A percentile compares a stretch with the other conserved stretches of the same genome.
Evolutionary conservation across 2,888 invertebrate species (phyloP).

Genomic region (Anthophora plumipes): DNA sequence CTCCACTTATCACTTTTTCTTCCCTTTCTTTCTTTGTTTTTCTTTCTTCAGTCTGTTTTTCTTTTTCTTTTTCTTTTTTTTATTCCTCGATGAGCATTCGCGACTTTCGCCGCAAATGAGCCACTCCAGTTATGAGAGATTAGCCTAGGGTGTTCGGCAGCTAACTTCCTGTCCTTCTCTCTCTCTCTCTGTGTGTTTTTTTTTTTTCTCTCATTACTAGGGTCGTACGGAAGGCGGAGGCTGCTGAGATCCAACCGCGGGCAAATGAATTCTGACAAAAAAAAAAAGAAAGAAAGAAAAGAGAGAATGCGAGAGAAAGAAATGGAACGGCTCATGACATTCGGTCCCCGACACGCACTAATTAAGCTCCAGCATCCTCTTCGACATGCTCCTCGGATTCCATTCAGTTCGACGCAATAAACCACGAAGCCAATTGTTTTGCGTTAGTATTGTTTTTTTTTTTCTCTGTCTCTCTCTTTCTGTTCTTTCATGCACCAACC

Average conservation of each 20-base stretch:
- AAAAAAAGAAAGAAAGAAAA: too few species aligned
- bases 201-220: constrained; percentile 70
- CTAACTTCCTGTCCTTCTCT: constrained; percentile 62
- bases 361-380: constrained; percentile 56
- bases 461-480: constrained; percentile 14
- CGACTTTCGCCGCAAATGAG: constrained; percentile 66
- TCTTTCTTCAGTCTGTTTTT: constrained; percentile 6
- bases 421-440: constrained; percentile 50
- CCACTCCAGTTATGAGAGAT: constrained; percentile 67
- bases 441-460: constrained; percentile 44
- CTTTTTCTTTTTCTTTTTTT: constrained; percentile 25
- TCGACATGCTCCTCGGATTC: constrained; percentile 32
- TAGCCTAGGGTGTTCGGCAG: constrained; percentile 62
- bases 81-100: constrained; percentile 53
- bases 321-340: constrained; percentile 55
- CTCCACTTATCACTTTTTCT: constrained; percentile 31
- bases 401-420: constrained; percentile 52
- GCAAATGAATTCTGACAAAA: constrained; percentile 53
- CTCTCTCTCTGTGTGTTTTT: constrained; percentile 33
- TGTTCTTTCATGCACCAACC: background rate
- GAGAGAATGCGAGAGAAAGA: constrained; percentile 31
- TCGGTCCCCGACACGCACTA: constrained; percentile 54
- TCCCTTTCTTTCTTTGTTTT: constrained; percentile 3
- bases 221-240: constrained; percentile 67
- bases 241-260: constrained; percentile 56